A percentile compares a stretch with the other conserved stretches of the same genome.
Evolutionary conservation across 2,113 vertebrate genomes (phyloP).

Genomic region (Oreochromis tanganicae): DNA sequence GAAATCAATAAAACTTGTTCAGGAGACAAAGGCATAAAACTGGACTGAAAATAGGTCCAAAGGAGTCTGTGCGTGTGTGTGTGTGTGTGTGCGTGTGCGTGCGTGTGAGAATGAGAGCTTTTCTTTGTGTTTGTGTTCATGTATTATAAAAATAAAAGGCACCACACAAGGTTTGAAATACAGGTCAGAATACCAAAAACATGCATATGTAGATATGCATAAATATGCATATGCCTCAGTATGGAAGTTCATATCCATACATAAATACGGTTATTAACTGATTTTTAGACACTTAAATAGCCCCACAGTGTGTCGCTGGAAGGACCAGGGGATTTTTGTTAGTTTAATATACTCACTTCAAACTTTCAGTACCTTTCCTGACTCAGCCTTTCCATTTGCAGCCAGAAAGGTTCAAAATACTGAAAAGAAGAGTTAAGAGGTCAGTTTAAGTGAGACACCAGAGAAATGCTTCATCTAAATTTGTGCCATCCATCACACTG

Average conservation of each 20-base stretch:
- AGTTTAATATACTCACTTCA: not conserved
- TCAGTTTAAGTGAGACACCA: conserved; percentile 7
- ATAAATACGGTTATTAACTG: not conserved
- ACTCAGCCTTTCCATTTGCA: not conserved
- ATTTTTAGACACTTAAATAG: not conserved
- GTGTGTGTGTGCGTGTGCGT: not conserved
- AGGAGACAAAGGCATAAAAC: not conserved
- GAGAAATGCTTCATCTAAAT: conserved; percentile 15
- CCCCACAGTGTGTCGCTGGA: not conserved
- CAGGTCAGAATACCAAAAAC: not conserved
- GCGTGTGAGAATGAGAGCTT: not conserved
- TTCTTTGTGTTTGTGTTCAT: not conserved
- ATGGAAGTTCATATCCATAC: not conserved
- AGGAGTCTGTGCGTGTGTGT: not conserved
- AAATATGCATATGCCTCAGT: not conserved
- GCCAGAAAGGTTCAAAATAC: not conserved
- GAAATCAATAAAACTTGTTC: conserved; percentile 28
- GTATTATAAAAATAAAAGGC: not conserved
- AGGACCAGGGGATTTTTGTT: not conserved
- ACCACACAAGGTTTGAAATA: not conserved
- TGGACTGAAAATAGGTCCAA: not conserved
- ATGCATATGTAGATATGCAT: not conserved
- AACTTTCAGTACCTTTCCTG: not conserved
- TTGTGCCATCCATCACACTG: conserved; percentile 5
- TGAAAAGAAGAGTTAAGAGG: conserved; percentile 1